Evolutionary conservation across 1,140 invertebrate genomes (phyloP).

Genomic region (Halotydeus destructor): DNA sequence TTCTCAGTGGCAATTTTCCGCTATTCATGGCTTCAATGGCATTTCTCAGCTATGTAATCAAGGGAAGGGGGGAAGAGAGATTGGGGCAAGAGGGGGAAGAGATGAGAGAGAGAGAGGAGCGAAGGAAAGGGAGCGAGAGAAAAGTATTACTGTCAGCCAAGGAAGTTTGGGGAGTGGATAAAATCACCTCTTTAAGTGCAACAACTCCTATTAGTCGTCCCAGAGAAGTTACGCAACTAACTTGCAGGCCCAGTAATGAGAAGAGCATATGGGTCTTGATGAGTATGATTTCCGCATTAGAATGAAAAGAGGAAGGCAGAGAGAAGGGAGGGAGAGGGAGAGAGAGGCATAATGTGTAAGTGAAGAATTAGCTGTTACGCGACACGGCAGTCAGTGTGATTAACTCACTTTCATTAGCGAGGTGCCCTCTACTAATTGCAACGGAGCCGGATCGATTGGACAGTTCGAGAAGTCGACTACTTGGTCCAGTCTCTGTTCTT

Average conservation of each 20-base stretch:
- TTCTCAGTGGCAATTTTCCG: too few species aligned
- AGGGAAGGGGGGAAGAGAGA: neutral
- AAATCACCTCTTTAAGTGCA: constrained; percentile 74
- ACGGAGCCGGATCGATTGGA: constrained; percentile 92
- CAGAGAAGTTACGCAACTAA: constrained; percentile 89
- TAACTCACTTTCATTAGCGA: constrained; percentile 10
- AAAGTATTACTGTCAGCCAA: too few species aligned
- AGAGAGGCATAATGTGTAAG: neutral
- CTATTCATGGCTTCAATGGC: too few species aligned
- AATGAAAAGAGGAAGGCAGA: neutral
- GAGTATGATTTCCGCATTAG: neutral
- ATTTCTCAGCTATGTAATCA: constrained; percentile 6
- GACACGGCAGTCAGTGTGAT: neutral
- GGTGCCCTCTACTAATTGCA: constrained; percentile 42
- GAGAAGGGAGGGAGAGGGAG: neutral
- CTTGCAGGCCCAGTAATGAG: constrained; percentile 82
- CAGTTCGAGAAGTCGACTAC: constrained; percentile 66
- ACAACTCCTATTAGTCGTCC: constrained; percentile 85
- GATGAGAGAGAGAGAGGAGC: too few species aligned
- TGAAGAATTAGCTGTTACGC: neutral
- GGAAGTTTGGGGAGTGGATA: too few species aligned
- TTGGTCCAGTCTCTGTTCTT: constrained; percentile 52
- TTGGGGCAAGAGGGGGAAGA: too few species aligned
- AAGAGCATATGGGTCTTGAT: constrained; percentile 72
- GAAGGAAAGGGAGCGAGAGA: too few species aligned